These are phyloP conservation scores for Leptopilina myrica DNA, from an alignment of 2,888 invertebrate species.

Conservation along the genomic window DNA sequence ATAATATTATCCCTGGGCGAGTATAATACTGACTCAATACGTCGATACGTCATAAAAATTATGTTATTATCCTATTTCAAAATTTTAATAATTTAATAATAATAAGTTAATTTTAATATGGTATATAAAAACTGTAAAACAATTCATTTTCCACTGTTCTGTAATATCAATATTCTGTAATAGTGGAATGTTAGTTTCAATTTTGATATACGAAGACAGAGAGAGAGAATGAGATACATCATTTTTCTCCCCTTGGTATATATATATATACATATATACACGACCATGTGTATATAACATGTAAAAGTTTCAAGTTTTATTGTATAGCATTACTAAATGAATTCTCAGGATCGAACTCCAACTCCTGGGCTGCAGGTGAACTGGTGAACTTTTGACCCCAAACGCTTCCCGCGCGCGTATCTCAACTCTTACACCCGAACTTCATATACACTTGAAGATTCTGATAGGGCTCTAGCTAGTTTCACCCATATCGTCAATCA, in stretches of 20 bases:
- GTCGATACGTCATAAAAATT: too few species aligned
- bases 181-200: background rate
- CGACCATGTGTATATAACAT: background rate
- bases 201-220: background rate
- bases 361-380: conserved; percentile 25
- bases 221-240: too few species aligned
- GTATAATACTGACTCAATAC: too few species aligned
- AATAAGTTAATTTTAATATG: too few species aligned
- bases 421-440: conserved; percentile 2
- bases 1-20: too few species aligned
- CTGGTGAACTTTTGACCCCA: conserved; percentile 25
- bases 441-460: background rate
- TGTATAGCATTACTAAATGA: conserved; percentile 14
- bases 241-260: too few species aligned
- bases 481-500: background rate
- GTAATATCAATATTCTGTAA: too few species aligned
- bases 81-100: too few species aligned
- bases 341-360: conserved; percentile 5
- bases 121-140: too few species aligned
- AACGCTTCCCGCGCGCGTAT: conserved; percentile 18
- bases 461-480: conserved; percentile 2
- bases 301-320: conserved; percentile 4
- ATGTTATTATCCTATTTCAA: too few species aligned
- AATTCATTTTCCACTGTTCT: too few species aligned
- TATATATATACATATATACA: background rate